Conservation (phyloP, 2,888 invertebrate species). For the Drosophila peninsularis region DNA sequence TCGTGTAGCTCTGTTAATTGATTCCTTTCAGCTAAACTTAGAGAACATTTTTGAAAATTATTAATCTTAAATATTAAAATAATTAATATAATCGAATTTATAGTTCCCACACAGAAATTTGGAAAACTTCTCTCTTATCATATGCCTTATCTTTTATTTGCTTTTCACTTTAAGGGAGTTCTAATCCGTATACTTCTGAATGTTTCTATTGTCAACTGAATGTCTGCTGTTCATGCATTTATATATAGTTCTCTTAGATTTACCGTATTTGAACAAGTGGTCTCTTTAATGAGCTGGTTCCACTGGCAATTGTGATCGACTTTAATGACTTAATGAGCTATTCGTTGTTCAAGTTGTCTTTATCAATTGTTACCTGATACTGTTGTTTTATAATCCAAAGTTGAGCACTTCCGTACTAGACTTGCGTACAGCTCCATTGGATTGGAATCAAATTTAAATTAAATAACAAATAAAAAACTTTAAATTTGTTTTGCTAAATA, state of each 20-base stretch:
- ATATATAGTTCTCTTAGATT: conserved; percentile 42
- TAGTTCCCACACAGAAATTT: too few relatives aligned
- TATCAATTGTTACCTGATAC: conserved; percentile 23
- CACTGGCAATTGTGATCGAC: conserved; percentile 26
- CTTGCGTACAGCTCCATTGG: neutral
- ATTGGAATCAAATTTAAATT: conserved; percentile 5
- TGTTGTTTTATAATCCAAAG: conserved; percentile 8
- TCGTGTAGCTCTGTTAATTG: neutral
- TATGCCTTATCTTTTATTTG: neutral
- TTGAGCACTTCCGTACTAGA: neutral
- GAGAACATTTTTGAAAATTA: neutral
- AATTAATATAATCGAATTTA: too few relatives aligned
- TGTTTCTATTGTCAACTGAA: too few relatives aligned
- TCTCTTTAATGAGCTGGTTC: conserved; percentile 35
- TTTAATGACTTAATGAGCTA: conserved; percentile 51
- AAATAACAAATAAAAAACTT: neutral
- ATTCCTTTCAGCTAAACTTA: neutral
- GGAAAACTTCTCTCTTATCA: neutral
- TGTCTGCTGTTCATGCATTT: conserved; percentile 23
- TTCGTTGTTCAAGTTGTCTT: conserved; percentile 28
- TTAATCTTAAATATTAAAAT: too few relatives aligned
- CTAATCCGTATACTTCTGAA: too few relatives aligned
- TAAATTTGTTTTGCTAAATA: neutral
- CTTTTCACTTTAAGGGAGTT: neutral
- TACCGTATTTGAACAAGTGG: conserved; percentile 62